Conservation (phyloP, 2,113 vertebrate genomes). For the Mobula birostris region DNA sequence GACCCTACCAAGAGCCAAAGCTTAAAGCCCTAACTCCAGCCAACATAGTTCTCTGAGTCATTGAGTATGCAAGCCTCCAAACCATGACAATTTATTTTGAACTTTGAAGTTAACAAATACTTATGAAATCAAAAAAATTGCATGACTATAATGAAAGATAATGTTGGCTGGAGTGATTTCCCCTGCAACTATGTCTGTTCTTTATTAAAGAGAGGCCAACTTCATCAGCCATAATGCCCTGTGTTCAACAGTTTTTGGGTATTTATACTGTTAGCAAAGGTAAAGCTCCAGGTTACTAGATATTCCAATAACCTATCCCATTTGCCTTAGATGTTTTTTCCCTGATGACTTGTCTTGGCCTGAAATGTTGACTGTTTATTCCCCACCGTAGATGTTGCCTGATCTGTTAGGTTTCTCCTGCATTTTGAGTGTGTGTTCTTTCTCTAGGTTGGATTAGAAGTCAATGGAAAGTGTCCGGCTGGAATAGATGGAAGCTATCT, state of each 20-base stretch:
- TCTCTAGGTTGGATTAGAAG: not conserved
- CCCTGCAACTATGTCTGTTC: not conserved
- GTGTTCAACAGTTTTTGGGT: not conserved
- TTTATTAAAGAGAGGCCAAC: not conserved
- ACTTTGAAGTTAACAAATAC: not conserved
- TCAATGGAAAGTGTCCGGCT: not conserved
- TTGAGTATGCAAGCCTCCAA: too few species aligned
- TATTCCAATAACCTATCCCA: not conserved
- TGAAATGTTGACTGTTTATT: too few species aligned
- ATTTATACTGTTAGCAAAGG: not conserved
- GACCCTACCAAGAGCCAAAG: too few species aligned
- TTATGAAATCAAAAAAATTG: not conserved
- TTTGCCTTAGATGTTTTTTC: too few species aligned
- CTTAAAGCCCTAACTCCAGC: too few species aligned
- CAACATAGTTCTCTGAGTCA: too few species aligned
- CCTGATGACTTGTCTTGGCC: too few species aligned
- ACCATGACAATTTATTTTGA: too few species aligned
- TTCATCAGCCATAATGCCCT: not conserved
- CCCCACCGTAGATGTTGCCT: too few species aligned
- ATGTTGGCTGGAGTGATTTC: not conserved
- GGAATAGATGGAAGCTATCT: not conserved
- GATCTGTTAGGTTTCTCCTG: too few species aligned
- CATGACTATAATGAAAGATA: not conserved
- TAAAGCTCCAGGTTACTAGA: too few species aligned
- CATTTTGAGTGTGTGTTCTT: not conserved